These are phyloP conservation scores for Altica lythri DNA, from an alignment of 2,888 invertebrate genomes.

Conservation along the genomic window DNA sequence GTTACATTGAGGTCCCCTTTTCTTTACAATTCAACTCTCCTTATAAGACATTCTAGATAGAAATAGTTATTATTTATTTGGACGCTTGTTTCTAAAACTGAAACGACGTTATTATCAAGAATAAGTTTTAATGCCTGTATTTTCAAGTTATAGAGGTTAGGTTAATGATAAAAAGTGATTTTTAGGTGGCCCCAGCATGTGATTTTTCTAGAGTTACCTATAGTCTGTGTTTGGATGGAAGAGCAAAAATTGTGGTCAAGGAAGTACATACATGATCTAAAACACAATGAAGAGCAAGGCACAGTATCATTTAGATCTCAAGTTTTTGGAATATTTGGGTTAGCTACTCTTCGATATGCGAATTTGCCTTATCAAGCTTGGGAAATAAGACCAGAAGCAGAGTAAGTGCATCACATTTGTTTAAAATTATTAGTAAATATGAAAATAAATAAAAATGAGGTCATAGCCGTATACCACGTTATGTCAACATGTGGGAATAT, in stretches of 20 bases:
- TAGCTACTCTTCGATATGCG: conserved; percentile 74
- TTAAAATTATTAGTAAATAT: not conserved
- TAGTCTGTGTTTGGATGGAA: conserved; percentile 52
- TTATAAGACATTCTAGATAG: too few species aligned
- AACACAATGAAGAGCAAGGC: conserved; percentile 85
- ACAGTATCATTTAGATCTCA: conserved; percentile 77
- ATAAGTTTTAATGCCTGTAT: too few species aligned
- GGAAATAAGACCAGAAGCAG: conserved; percentile 75
- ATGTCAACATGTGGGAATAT: too few species aligned
- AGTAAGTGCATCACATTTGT: conserved; percentile 54
- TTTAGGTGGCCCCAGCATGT: conserved; percentile 52
- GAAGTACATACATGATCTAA: conserved; percentile 55
- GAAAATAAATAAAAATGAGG: too few species aligned
- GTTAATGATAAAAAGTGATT: too few species aligned
- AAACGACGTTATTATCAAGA: too few species aligned
- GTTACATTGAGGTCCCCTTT: too few species aligned
- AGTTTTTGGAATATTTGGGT: conserved; percentile 68
- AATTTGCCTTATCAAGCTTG: conserved; percentile 87
- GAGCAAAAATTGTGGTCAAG: conserved; percentile 48
- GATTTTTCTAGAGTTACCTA: conserved; percentile 54
- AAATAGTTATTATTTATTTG: too few species aligned
- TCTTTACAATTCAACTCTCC: too few species aligned
- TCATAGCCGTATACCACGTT: too few species aligned
- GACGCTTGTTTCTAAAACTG: too few species aligned
- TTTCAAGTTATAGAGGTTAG: too few species aligned